phyloP scores from a whole-genome alignment of 1,140 invertebrate genomes.

The Drosophila subpulchrella region DNA sequence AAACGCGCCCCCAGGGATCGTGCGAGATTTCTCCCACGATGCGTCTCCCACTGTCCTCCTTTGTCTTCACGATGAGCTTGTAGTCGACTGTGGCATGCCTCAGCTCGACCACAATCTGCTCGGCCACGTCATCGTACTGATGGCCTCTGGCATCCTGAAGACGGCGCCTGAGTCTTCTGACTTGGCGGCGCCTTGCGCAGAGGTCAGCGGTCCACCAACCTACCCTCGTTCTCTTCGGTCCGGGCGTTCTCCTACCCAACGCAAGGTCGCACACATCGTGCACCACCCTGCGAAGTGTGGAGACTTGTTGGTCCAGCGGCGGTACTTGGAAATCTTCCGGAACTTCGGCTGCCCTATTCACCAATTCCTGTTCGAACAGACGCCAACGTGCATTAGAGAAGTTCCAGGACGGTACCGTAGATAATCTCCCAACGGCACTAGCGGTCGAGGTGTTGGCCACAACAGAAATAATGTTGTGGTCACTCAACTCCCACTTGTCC shows the following conservation, averaged over 20 bases:
- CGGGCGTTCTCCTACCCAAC: background rate
- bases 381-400: too few species aligned
- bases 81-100: slow-evolving; percentile 5
- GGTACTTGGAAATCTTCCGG: too few species aligned
- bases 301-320: too few species aligned
- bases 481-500: too few species aligned
- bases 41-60: slow-evolving; percentile 24
- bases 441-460: too few species aligned
- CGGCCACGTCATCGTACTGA: background rate
- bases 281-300: background rate
- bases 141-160: slow-evolving; percentile 16
- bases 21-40: slow-evolving; percentile 30
- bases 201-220: slow-evolving; percentile 24
- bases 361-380: too few species aligned
- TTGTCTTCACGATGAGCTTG: slow-evolving; percentile 24
- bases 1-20: slow-evolving; percentile 34
- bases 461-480: too few species aligned
- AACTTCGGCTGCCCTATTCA: too few species aligned
- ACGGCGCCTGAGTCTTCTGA: too few species aligned
- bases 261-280: background rate
- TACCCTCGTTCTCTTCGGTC: background rate
- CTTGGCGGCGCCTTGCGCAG: background rate
- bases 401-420: too few species aligned
- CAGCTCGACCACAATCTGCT: slow-evolving; percentile 2
- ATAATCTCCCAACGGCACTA: too few species aligned